Conservation (phyloP, 2,888 invertebrate genomes). For the Clistopyga incitator region DNA sequence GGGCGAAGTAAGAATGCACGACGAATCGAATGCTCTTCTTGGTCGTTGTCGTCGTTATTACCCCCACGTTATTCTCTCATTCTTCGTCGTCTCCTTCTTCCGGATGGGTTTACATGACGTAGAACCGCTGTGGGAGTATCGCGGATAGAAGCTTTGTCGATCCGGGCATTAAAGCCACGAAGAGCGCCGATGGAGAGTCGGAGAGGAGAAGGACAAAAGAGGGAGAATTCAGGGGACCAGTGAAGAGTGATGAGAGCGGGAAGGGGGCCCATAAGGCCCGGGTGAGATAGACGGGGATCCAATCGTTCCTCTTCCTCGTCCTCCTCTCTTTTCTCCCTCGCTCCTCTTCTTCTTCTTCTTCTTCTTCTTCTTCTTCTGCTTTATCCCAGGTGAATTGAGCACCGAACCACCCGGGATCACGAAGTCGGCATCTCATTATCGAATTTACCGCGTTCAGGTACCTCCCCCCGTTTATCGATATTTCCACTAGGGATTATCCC, state of each 20-base stretch:
- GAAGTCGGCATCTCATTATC: slow-evolving; percentile 74
- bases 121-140: slow-evolving; percentile 35
- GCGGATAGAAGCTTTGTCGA: slow-evolving; percentile 22
- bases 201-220: slow-evolving; percentile 11
- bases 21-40: slow-evolving; percentile 77
- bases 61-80: slow-evolving; percentile 51
- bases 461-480: slow-evolving; percentile 72
- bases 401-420: slow-evolving; percentile 67
- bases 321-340: slow-evolving; percentile 2
- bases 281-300: slow-evolving; percentile 12
- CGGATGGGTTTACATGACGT: slow-evolving; percentile 17
- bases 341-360: background rate
- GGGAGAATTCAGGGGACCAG: slow-evolving; percentile 41
- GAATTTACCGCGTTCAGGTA: slow-evolving; percentile 73
- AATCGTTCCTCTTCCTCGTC: slow-evolving; percentile 52
- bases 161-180: slow-evolving; percentile 19
- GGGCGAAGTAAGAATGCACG: slow-evolving; percentile 79
- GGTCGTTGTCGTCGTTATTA: slow-evolving; percentile 56
- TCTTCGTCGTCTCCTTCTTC: slow-evolving; percentile 53
- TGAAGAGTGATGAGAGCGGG: slow-evolving; percentile 49
- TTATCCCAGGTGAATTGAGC: slow-evolving; percentile 59
- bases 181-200: slow-evolving; percentile 31
- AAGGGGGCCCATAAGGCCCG: slow-evolving; percentile 34
- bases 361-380: slow-evolving; percentile 47
- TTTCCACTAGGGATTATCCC: slow-evolving; percentile 68